phyloP scores from a whole-genome alignment of 2,113 vertebrate genomes.

The Taurulus bubalis region DNA sequence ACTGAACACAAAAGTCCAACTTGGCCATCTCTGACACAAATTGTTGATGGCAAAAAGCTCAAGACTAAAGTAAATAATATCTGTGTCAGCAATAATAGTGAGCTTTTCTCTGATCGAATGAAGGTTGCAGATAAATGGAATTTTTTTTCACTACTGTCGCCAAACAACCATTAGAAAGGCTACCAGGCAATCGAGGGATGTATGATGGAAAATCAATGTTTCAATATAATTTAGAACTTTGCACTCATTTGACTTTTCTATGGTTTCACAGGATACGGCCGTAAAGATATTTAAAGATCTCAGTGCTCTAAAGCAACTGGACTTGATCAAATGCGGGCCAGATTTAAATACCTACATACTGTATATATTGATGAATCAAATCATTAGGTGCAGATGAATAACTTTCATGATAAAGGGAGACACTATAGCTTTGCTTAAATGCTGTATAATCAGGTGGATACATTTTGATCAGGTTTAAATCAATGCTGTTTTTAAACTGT shows the following conservation, averaged over 20 bases:
- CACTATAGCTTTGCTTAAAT: not conserved
- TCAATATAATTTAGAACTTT: not conserved
- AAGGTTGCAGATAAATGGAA: not conserved
- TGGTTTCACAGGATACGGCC: not conserved
- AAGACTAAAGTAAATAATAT: not conserved
- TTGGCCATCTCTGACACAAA: not conserved
- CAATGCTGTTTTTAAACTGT: not conserved
- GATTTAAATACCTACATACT: not conserved
- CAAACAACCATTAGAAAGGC: not conserved
- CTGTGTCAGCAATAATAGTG: not conserved
- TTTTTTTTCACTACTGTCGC: not conserved
- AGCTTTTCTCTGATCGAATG: not conserved
- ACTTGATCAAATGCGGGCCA: not conserved
- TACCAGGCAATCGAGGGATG: not conserved
- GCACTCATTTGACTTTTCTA: not conserved
- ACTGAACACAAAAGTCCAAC: not conserved
- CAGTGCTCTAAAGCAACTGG: not conserved
- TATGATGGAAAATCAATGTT: not conserved
- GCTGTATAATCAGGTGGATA: slow-evolving; percentile 17
- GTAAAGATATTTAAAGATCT: not conserved
- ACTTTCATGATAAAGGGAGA: slow-evolving; percentile 23
- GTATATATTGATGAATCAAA: not conserved
- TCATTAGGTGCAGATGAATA: slow-evolving; percentile 31
- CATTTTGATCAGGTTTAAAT: slow-evolving; percentile 15
- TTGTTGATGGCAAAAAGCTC: not conserved